These are phyloP conservation scores for Sinopyrophorus schimmeli DNA, from an alignment of 2,888 invertebrate species.

Conservation along the genomic window DNA sequence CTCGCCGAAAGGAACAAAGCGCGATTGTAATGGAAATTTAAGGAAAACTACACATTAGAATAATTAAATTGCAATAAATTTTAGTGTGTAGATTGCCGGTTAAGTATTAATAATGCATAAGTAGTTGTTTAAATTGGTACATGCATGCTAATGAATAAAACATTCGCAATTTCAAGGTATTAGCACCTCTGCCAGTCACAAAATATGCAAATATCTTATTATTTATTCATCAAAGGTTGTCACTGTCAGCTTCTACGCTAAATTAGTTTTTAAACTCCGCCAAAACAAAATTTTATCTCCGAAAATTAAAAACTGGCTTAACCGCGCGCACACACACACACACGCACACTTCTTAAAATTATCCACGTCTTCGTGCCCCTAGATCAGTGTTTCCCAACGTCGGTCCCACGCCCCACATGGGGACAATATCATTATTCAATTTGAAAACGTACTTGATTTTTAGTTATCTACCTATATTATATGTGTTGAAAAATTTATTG, in stretches of 20 bases:
- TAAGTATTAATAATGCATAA: constrained; percentile 30
- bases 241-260: constrained; percentile 26
- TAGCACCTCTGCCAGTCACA: constrained; percentile 39
- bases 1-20: no score
- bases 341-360: no score
- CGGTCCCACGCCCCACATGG: no score
- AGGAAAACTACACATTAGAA: constrained; percentile 5
- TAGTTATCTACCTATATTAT: no score
- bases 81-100: constrained; percentile 21
- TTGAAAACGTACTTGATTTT: no score
- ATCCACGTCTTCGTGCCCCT: no score
- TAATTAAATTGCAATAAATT: constrained; percentile 24
- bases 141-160: constrained; percentile 40
- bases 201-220: constrained; percentile 31
- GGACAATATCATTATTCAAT: no score
- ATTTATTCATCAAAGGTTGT: constrained; percentile 33
- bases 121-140: constrained; percentile 32
- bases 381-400: no score
- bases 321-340: no score
- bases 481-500: no score
- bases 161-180: constrained; percentile 42
- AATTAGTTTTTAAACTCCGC: constrained; percentile 27
- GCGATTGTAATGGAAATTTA: no score
- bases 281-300: constrained; percentile 6
- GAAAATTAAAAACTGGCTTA: no score